Conservation (phyloP, 1,140 invertebrate species). For the Archegozetes longisetosus region DNA sequence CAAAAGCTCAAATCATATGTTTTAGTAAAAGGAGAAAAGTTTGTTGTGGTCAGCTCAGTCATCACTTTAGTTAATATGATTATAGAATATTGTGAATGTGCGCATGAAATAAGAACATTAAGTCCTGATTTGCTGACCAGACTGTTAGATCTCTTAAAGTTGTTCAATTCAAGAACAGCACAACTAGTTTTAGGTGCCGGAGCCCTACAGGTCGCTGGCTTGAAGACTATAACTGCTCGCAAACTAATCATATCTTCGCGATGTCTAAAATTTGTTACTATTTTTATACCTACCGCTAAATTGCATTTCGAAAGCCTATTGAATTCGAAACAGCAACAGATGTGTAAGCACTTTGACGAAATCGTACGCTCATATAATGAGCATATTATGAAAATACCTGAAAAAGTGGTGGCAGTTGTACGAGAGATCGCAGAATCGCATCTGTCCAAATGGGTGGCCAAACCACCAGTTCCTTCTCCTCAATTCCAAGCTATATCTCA, state of each 20-base stretch:
- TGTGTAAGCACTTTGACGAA: constrained; percentile 38
- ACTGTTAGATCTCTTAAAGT: constrained; percentile 60
- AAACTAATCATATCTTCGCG: constrained; percentile 55
- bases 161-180: constrained; percentile 82
- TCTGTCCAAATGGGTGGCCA: constrained; percentile 69
- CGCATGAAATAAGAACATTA: constrained; percentile 39
- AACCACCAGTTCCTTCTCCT: constrained; percentile 82
- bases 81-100: constrained; percentile 71
- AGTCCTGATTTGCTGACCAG: constrained; percentile 57
- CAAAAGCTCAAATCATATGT: constrained; percentile 28
- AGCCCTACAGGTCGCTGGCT: constrained; percentile 75
- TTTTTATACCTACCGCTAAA: constrained; percentile 35
- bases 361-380: constrained; percentile 49
- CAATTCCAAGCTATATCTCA: constrained; percentile 74
- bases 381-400: constrained; percentile 78
- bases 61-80: constrained; percentile 66
- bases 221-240: constrained; percentile 90
- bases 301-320: constrained; percentile 33
- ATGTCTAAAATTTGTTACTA: constrained; percentile 50
- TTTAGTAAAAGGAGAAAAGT: constrained; percentile 58
- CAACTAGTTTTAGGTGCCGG: constrained; percentile 88
- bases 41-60: constrained; percentile 58
- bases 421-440: constrained; percentile 59
- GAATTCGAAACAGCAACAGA: constrained; percentile 27
- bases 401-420: constrained; percentile 76